A percentile compares a stretch with the other conserved stretches of the same genome.
Conservation (phyloP, 2,888 invertebrate genomes). For the Oegoconia quadripuncta region DNA sequence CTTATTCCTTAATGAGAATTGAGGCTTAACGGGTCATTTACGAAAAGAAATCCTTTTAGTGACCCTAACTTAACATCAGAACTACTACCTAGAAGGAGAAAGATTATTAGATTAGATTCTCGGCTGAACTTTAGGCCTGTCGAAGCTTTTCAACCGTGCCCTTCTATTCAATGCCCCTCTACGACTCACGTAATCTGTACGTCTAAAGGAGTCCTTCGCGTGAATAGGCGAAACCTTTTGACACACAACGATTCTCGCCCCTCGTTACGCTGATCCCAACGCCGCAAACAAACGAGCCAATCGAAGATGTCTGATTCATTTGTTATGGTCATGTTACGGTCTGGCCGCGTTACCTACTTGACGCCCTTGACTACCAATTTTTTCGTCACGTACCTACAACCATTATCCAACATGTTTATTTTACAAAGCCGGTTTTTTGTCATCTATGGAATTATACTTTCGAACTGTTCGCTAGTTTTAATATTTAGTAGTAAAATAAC, state of each 20-base stretch:
- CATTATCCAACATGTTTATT: background rate
- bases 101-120: too few species aligned
- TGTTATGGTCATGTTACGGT: constrained; percentile 35
- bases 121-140: too few species aligned
- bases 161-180: background rate
- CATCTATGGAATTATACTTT: background rate
- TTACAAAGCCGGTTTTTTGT: background rate
- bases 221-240: constrained; percentile 17
- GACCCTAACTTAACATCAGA: too few species aligned
- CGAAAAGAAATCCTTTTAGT: too few species aligned
- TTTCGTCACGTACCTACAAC: constrained; percentile 3
- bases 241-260: constrained; percentile 22
- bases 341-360: constrained; percentile 32
- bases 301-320: constrained; percentile 35
- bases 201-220: background rate
- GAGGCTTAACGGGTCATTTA: too few species aligned
- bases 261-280: constrained; percentile 24
- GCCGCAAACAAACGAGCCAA: constrained; percentile 20
- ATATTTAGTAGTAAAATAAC: background rate
- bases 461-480: too few species aligned
- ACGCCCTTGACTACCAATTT: constrained; percentile 38
- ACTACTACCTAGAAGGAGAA: too few species aligned
- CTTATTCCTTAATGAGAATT: too few species aligned
- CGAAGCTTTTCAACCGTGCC: background rate
- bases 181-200: background rate